Evolutionary conservation across 2,113 vertebrate genomes (phyloP), one percentile per base, ranked within the genome.

Genomic region (Ameiurus melas): DNA sequence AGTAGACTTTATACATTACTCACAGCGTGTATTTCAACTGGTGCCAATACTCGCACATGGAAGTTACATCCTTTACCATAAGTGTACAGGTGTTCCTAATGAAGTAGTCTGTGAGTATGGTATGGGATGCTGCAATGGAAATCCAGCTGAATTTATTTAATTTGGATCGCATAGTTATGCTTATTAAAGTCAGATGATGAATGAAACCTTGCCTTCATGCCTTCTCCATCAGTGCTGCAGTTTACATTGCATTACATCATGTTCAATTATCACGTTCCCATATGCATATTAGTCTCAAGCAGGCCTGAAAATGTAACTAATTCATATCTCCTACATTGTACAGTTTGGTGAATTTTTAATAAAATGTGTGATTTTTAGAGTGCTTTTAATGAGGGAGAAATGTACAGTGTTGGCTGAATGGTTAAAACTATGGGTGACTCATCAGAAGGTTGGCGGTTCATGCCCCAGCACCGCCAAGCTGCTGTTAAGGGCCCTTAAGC

Each of bases 151-250:
- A 68, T 14, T 68, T 30, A 68, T 93, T 91, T 85, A 94, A 92
- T 94, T 88, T 93, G 88, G 92, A 87, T 90, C 83, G 89, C 81
- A 62, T 91, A 86, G 90, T 94, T 93, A 87, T 89, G 88, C 70
- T 91, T 89, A 89, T 90, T 89, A 91, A 87, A 89, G 20, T 47
- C 90, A 88, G 92, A 86, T 77, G 71, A 66, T 47, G 17, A 43
- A 57, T 58, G 87, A 60, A 73, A 57, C 70, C 87, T 84, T 87
- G 84, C 43, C 81, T 58, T 22, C 62, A 30, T 90, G 89, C 88
- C 89, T 62, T 87, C 75, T 86, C 85, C 90, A 85, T 87, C 80
- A 90, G 75, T 87, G 84, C 83, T 77, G 88, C 88, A 85, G 64
- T n/a, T 84, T 43, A 51, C 30, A 53, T 47, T 22, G 66, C 89